phyloP scores from a whole-genome alignment of 2,113 vertebrate species.

The Cyanocitta stelleri region DNA sequence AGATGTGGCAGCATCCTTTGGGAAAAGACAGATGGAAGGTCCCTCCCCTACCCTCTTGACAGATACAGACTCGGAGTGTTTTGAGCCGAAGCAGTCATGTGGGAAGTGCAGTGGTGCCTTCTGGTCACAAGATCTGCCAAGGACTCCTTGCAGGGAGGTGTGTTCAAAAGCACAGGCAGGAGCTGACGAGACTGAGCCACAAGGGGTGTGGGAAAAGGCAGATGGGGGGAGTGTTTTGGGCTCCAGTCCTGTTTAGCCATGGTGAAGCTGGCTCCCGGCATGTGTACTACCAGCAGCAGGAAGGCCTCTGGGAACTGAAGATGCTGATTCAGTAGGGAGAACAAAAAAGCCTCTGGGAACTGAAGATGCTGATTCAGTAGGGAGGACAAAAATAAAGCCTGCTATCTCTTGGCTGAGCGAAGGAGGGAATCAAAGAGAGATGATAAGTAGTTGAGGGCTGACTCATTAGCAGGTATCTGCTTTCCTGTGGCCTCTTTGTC shows the following conservation, averaged over 20 bases:
- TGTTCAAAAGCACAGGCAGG: neutral
- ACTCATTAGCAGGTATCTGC: neutral
- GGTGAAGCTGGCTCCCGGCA: accelerated
- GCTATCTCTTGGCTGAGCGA: neutral
- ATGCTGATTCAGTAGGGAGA: neutral
- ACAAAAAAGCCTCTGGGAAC: neutral
- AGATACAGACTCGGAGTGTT: neutral
- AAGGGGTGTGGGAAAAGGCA: neutral
- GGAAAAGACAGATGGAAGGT: neutral
- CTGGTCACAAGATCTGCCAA: neutral
- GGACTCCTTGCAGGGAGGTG: neutral
- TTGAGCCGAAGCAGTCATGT: accelerated
- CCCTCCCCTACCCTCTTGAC: neutral
- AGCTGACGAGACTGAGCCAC: neutral
- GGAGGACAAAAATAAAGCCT: neutral
- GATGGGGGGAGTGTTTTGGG: neutral
- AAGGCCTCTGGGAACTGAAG: neutral
- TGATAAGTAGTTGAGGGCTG: neutral
- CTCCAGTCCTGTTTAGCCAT: accelerated
- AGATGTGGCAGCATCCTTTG: neutral
- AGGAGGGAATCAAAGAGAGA: neutral
- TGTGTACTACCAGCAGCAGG: neutral
- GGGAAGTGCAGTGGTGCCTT: neutral
- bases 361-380: neutral
- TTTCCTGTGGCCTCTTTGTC: neutral